Percentiles rank a stretch among this genome's conserved stretches.
Conservation (phyloP, 1,140 invertebrate species). For the Drosophila obscura region DNA sequence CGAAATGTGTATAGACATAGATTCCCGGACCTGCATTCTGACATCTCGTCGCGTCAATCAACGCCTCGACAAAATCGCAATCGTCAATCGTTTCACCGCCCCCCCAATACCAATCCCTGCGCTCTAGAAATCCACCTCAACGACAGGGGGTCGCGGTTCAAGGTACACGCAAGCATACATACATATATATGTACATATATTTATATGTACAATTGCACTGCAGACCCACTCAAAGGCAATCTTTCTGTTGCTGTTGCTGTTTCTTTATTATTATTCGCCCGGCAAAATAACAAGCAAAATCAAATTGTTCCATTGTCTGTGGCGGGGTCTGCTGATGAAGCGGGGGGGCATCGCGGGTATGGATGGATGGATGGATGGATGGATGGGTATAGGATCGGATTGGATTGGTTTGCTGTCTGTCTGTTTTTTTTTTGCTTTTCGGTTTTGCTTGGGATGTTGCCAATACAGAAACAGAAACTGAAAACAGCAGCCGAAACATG, state of each 20-base stretch:
- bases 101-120: not conserved
- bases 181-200: constrained; percentile 9
- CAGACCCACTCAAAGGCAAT: constrained; percentile 37
- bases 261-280: constrained; percentile 8
- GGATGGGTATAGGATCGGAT: not conserved
- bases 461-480: constrained; percentile 1
- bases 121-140: no score
- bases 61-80: constrained; percentile 12
- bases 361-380: not conserved
- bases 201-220: constrained; percentile 4
- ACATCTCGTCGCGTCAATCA: constrained; percentile 42
- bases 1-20: constrained; percentile 4
- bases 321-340: not conserved
- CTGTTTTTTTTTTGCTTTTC: no score
- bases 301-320: constrained; percentile 34
- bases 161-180: constrained; percentile 36
- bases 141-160: constrained; percentile 52
- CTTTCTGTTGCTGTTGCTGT: constrained; percentile 17
- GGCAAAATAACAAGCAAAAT: constrained; percentile 26
- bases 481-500: constrained; percentile 17
- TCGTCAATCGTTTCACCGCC: constrained; percentile 3
- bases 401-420: no score
- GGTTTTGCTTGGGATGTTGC: no score
- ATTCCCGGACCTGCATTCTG: constrained; percentile 20
- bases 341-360: not conserved